Percentiles rank a stretch among this genome's conserved stretches.
phyloP scores from a whole-genome alignment of 2,888 invertebrate genomes.

The Lottia scabra region DNA sequence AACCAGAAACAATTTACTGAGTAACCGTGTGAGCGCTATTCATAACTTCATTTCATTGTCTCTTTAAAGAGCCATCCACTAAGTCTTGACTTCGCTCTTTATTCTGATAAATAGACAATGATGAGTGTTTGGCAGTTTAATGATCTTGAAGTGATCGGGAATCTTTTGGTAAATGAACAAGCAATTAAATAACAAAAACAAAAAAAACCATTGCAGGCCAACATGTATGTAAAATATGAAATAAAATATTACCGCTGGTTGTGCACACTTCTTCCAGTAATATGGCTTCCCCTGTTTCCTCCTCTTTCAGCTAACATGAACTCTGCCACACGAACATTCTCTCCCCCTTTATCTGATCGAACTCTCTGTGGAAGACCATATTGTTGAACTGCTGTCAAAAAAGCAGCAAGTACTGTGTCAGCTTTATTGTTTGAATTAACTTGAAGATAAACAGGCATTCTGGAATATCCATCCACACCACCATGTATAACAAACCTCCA shows the following conservation, averaged over 20 bases:
- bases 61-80: too few species aligned
- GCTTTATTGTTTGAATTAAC: not conserved
- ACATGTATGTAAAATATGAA: too few species aligned
- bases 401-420: not conserved
- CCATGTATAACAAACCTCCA: not conserved
- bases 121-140: too few species aligned
- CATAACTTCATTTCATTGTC: too few species aligned
- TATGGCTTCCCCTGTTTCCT: not conserved
- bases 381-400: not conserved
- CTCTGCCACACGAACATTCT: not conserved
- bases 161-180: too few species aligned
- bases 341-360: not conserved
- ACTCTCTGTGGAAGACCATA: not conserved
- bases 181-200: too few species aligned
- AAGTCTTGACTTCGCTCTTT: too few species aligned
- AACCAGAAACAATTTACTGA: too few species aligned
- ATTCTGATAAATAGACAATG: too few species aligned
- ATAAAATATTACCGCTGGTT: not conserved
- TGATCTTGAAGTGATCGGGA: too few species aligned
- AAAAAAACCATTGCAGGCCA: too few species aligned
- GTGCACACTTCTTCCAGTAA: not conserved
- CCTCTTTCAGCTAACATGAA: not conserved
- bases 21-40: too few species aligned
- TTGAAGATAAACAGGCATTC: not conserved
- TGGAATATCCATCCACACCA: not conserved